Base-by-base conservation (phyloP, 1,140 invertebrate genomes). In the Drosophila willistoni region DNA sequence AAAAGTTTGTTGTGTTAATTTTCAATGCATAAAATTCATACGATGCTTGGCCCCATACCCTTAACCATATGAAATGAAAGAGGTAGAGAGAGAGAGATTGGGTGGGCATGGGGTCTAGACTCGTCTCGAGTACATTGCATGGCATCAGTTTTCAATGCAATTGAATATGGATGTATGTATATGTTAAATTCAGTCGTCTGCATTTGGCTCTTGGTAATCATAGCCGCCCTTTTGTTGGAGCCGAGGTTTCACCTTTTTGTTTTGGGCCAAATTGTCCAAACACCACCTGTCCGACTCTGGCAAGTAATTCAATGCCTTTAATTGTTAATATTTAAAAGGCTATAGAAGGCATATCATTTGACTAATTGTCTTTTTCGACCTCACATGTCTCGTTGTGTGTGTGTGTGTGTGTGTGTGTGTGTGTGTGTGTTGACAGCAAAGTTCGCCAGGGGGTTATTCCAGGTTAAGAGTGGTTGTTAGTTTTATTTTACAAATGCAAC, bases 1-100 rank as follows among this genome's bases (percentile, higher is more conserved):
- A 86, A 86, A 86, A 86, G 82, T 86, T 86, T 86, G 82, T 82
- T 86, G 82, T 86, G 82, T 86, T 86, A 79, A 86, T 86, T 86
- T 86, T 70, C 75, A 86, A 81, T 86, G 83, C 72, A 86, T 79
- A 82, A 86, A 81, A 86, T 79, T 86, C 78, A 76, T 81, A 77
- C 56, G 64, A 41, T 60, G 67, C 62, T 55, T 68, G 71, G 41
- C 62, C 47, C 66, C n/a, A 29, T 29, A 29, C 6, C 29, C 25
- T 5, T 25, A 4, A 4, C 25, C 29, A 29, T 29, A 6, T 29
- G 5, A 29, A 29, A 29, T 29, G 29, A 29, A 29, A 3, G 29
- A 29, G 29, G 29, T 29, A 29, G 29, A 29, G 29, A 29, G 29
- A 29, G 29, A 29, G 29, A 29, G 29, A 14, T 17, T 19, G 44